Percentiles rank a stretch among this genome's conserved stretches.
Evolutionary conservation across 2,113 vertebrate species (phyloP).

Genomic region (Etheostoma spectabile): DNA sequence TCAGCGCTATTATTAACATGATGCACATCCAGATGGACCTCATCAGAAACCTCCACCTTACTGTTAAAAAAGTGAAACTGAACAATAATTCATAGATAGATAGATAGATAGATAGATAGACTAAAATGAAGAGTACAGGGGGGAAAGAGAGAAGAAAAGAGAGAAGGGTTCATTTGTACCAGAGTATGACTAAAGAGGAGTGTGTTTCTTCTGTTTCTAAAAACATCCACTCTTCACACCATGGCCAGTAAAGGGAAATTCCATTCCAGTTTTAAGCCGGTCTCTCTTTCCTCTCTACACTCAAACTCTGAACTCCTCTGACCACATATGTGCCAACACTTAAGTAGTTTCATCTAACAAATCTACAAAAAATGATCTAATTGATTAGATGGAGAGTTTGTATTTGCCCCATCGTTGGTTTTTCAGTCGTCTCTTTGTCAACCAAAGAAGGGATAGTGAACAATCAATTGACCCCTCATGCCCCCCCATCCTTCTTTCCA

Average conservation of each 20-base stretch:
- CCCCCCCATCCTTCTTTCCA: constrained; percentile 4
- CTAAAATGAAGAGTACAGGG: background rate
- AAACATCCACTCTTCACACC: constrained; percentile 38
- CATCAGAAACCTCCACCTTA: constrained; percentile 49
- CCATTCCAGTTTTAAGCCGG: constrained; percentile 5
- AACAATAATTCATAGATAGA: background rate
- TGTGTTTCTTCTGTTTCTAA: constrained; percentile 33
- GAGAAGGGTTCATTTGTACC: background rate
- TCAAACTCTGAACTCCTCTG: constrained; percentile 14
- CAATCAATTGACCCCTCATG: background rate
- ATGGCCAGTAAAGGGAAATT: constrained; percentile 49
- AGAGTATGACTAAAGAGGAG: background rate
- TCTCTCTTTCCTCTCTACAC: constrained; percentile 29
- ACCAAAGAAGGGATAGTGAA: constrained; percentile 1
- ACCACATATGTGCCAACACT: background rate
- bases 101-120: background rate
- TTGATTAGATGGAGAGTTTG: background rate
- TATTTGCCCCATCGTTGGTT: background rate
- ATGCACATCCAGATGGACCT: constrained; percentile 44
- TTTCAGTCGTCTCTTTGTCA: constrained; percentile 8
- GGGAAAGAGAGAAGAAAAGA: background rate
- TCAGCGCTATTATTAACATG: constrained; percentile 81
- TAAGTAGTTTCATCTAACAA: background rate
- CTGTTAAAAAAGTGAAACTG: constrained; percentile 1
- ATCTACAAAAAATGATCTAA: background rate